Percentiles rank a stretch among this genome's conserved stretches.
Evolutionary conservation across 2,888 invertebrate species (phyloP).

Genomic region (Synanthedon tipuliformis): DNA sequence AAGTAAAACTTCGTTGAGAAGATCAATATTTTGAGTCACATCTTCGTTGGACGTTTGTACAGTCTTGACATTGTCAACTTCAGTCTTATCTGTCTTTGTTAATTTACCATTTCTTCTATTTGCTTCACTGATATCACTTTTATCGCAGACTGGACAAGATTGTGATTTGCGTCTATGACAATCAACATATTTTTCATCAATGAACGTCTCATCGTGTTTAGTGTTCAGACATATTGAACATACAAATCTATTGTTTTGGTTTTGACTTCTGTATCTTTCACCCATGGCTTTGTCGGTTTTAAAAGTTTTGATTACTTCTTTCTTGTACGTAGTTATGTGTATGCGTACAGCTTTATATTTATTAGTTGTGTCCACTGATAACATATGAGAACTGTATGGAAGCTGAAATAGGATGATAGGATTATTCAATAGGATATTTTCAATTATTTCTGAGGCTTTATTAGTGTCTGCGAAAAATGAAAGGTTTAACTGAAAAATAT

Average conservation of each 20-base stretch:
- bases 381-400: conserved; percentile 24
- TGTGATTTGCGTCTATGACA: conserved; percentile 16
- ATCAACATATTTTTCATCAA: conserved; percentile 7
- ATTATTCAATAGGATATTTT: too few relatives aligned
- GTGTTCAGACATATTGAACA: conserved; percentile 43
- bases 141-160: conserved; percentile 30
- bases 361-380: conserved; percentile 16
- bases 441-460: too few relatives aligned
- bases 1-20: conserved; percentile 51
- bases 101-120: conserved; percentile 6
- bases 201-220: conserved; percentile 8
- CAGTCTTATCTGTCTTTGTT: background rate
- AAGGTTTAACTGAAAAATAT: too few relatives aligned
- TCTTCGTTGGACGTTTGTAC: conserved; percentile 38
- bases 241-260: conserved; percentile 22
- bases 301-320: conserved; percentile 2
- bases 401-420: background rate
- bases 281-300: conserved; percentile 7
- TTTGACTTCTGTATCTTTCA: conserved; percentile 6
- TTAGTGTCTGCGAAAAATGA: too few relatives aligned
- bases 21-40: conserved; percentile 27
- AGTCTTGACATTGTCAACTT: conserved; percentile 7
- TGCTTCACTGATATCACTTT: conserved; percentile 8
- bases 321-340: conserved; percentile 37
- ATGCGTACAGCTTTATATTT: conserved; percentile 28